Conservation (phyloP, 2,113 vertebrate genomes). For the Perognathus longimembris region DNA sequence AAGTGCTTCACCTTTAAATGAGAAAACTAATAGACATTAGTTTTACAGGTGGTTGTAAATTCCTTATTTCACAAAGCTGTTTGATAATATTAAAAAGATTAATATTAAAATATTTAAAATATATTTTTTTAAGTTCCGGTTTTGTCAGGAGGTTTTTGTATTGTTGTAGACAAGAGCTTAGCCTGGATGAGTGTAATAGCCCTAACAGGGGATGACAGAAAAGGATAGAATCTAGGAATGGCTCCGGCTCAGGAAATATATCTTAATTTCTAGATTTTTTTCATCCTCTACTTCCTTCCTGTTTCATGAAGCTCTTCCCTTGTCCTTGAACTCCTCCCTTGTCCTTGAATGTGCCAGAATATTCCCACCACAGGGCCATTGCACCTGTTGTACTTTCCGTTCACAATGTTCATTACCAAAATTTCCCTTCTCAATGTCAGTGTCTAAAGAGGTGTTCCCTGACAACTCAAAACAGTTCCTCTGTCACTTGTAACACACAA, state of each 20-base stretch:
- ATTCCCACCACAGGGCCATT: not conserved
- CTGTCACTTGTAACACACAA: not conserved
- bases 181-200: not conserved
- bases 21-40: not conserved
- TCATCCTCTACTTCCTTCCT: not conserved
- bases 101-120: too few species aligned
- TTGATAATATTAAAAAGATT: not conserved
- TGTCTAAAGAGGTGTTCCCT: not conserved
- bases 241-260: not conserved
- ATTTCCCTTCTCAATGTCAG: not conserved
- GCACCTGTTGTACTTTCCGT: not conserved
- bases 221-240: not conserved
- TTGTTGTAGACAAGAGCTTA: not conserved
- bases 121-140: too few species aligned
- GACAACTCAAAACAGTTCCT: not conserved
- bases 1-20: not conserved
- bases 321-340: not conserved
- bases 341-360: not conserved
- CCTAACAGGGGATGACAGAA: too few species aligned
- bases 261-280: not conserved
- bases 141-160: not conserved
- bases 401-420: not conserved
- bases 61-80: not conserved
- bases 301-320: not conserved
- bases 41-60: not conserved